Conservation (phyloP, 23 tunicate species). For the Clavelina lepadiformis region DNA sequence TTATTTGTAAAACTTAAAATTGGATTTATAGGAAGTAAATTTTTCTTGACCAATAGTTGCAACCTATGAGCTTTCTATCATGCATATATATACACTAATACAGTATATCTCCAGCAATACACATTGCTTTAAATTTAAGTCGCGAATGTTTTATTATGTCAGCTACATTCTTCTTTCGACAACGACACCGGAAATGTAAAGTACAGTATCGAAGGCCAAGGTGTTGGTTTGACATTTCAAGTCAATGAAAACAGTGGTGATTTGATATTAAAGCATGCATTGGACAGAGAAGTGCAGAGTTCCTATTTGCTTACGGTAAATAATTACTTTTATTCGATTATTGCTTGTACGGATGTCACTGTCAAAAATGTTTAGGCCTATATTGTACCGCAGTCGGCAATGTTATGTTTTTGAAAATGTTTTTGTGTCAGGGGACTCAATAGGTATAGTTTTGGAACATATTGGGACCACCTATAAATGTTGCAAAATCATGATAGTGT, state of each 20-base stretch:
- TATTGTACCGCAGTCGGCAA: neutral
- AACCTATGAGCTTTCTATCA: neutral
- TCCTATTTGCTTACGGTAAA: constrained; percentile 31
- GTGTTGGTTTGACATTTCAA: constrained; percentile 33
- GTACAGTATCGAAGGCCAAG: constrained; percentile 45
- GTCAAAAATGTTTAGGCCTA: too few species aligned
- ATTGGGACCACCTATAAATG: too few species aligned
- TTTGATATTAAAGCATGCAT: constrained; percentile 4
- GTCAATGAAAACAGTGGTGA: constrained; percentile 25
- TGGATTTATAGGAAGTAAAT: neutral
- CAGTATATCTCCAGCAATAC: too few species aligned
- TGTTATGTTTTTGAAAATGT: neutral
- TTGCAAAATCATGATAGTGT: too few species aligned
- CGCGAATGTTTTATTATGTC: neutral
- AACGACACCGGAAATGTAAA: constrained; percentile 13
- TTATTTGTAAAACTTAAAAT: too few species aligned
- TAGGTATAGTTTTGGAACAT: too few species aligned
- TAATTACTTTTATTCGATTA: neutral
- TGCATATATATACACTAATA: neutral
- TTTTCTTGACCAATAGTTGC: neutral
- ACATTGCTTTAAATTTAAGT: too few species aligned
- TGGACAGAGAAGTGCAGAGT: constrained; percentile 41
- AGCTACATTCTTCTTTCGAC: constrained; percentile 51
- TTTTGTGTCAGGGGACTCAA: neutral
- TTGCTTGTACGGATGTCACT: neutral